Conservation (phyloP, 1,140 invertebrate genomes). For the Cherax destructor region DNA sequence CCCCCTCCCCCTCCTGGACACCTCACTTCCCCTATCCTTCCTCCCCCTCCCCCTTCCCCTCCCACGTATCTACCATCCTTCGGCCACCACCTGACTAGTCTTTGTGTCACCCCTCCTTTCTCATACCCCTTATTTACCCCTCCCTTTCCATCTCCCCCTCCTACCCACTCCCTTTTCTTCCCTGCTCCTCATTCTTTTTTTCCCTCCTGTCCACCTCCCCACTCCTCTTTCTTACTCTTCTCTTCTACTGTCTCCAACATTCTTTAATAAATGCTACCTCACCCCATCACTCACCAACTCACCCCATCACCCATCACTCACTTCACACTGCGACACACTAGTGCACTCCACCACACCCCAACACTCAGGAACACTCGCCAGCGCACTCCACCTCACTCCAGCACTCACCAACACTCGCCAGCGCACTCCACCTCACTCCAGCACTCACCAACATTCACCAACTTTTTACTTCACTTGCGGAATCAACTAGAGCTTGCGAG, state of each 20-base stretch:
- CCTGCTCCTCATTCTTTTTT: background rate
- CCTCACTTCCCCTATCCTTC: no score
- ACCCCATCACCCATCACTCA: no score
- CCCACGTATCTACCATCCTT: background rate
- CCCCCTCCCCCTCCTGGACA: background rate
- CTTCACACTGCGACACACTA: no score
- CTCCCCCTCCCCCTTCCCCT: background rate
- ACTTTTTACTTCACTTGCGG: no score
- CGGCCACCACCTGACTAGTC: slow-evolving; percentile 20
- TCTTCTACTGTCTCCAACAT: background rate
- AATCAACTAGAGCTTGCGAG: no score
- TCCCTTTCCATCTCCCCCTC: background rate
- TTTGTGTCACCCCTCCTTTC: background rate
- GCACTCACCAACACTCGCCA: no score
- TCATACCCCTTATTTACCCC: background rate
- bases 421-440: no score
- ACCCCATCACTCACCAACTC: background rate
- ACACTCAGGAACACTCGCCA: no score
- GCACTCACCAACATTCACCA: no score
- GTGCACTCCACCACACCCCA: no score
- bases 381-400: no score
- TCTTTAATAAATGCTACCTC: background rate
- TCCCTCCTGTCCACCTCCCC: background rate
- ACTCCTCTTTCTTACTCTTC: background rate
- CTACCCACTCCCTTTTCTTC: background rate